These are phyloP conservation scores for Astropecten irregularis DNA, from an alignment of 53 echinoderm and acorn worm genomes.

Conservation along the genomic window DNA sequence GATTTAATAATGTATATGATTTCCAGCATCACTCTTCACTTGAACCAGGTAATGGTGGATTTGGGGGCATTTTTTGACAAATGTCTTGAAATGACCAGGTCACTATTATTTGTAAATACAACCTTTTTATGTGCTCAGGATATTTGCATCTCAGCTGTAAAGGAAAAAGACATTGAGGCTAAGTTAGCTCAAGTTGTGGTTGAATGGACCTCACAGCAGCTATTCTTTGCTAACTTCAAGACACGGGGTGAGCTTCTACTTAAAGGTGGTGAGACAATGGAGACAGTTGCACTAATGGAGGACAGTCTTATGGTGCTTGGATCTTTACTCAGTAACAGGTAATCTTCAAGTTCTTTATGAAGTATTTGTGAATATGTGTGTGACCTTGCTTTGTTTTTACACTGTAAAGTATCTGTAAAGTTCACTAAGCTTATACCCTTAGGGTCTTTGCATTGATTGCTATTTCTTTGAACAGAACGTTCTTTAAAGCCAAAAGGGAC, in stretches of 20 bases:
- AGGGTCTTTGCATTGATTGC: too few species aligned
- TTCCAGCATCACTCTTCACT: too few species aligned
- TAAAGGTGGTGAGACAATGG: conserved; percentile 90
- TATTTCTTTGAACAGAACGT: too few species aligned
- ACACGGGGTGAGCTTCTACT: conserved; percentile 88
- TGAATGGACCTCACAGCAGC: conserved; percentile 88
- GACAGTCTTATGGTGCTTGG: conserved; percentile 99
- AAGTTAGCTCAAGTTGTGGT: conserved; percentile 90
- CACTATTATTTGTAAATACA: too few species aligned
- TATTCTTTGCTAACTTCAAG: conserved; percentile 92
- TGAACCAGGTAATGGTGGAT: too few species aligned
- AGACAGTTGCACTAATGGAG: conserved; percentile 94
- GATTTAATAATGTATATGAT: too few species aligned
- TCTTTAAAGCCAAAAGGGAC: too few species aligned
- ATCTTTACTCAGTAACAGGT: conserved; percentile 96
- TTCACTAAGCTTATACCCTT: too few species aligned
- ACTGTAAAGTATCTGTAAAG: background rate
- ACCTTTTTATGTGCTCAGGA: too few species aligned
- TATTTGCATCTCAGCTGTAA: conserved; percentile 97
- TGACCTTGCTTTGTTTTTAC: background rate
- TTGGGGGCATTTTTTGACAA: too few species aligned
- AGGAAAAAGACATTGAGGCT: conserved; percentile 99
- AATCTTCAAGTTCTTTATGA: background rate
- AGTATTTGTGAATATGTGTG: background rate
- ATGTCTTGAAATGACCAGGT: too few species aligned